phyloP scores from a whole-genome alignment of 2,888 invertebrate genomes.

The Andrena trimmerana region DNA sequence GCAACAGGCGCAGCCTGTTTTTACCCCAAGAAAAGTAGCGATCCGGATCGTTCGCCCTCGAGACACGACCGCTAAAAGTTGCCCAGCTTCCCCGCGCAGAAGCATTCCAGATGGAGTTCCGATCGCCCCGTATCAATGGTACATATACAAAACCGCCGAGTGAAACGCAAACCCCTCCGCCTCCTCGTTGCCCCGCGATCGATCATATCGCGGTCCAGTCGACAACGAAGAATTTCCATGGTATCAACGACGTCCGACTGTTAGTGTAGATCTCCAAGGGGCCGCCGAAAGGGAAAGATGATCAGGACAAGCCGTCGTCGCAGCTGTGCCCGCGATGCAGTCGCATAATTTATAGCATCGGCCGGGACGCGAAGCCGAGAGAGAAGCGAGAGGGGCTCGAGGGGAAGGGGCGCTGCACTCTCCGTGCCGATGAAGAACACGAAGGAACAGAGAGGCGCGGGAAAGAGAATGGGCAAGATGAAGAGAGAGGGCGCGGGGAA shows the following conservation, averaged over 20 bases:
- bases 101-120: slow-evolving; percentile 37
- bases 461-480: slow-evolving; percentile 44
- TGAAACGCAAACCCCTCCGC: slow-evolving; percentile 19
- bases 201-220: slow-evolving; percentile 53
- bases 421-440: slow-evolving; percentile 33
- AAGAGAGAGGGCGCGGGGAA: slow-evolving; percentile 7
- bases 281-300: slow-evolving; percentile 66
- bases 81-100: slow-evolving; percentile 2
- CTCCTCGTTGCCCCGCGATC: slow-evolving; percentile 24
- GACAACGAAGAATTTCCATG: slow-evolving; percentile 61
- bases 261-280: slow-evolving; percentile 61
- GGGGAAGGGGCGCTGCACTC: slow-evolving; percentile 50
- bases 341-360: slow-evolving; percentile 82
- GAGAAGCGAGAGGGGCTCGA: slow-evolving; percentile 44
- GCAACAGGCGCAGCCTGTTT: neutral
- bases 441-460: slow-evolving; percentile 37
- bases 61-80: slow-evolving; percentile 22
- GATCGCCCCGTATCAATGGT: slow-evolving; percentile 48
- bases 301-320: slow-evolving; percentile 73
- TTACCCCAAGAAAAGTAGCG: slow-evolving; percentile 1
- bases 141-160: slow-evolving; percentile 35
- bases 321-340: slow-evolving; percentile 78
- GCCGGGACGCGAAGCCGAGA: slow-evolving; percentile 56
- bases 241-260: slow-evolving; percentile 53
- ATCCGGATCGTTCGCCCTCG: neutral